Conservation (phyloP, 2,888 invertebrate genomes). For the Aspidiotus destructor region DNA sequence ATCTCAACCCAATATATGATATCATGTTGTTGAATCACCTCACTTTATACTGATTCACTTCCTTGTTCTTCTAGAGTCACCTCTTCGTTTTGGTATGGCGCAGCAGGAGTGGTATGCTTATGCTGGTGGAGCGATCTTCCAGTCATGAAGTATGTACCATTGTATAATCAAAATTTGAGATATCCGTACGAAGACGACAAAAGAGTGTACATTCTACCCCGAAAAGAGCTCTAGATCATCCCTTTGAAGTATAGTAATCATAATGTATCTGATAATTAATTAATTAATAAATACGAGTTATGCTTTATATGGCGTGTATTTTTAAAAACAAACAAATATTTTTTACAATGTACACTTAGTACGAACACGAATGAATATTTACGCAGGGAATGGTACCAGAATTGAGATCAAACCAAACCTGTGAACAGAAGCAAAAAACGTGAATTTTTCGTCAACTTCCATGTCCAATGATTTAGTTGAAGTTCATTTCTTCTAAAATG, state of each 20-base stretch:
- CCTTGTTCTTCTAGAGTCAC: neutral
- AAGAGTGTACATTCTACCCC: neutral
- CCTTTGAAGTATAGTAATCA: neutral
- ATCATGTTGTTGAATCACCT: too few relatives aligned
- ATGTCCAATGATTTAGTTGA: too few relatives aligned
- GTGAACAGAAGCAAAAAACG: neutral
- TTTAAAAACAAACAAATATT: neutral
- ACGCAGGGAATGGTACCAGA: too few relatives aligned
- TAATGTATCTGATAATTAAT: conserved; percentile 1
- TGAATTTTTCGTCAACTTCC: neutral
- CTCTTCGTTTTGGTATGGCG: neutral
- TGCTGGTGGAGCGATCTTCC: neutral
- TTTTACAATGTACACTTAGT: neutral
- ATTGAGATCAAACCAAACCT: neutral
- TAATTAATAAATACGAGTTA: neutral
- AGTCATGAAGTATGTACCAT: neutral
- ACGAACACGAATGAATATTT: too few relatives aligned
- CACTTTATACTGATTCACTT: too few relatives aligned
- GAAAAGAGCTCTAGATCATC: neutral
- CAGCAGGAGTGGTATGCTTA: neutral
- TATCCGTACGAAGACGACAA: conserved; percentile 12
- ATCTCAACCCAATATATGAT: too few relatives aligned
- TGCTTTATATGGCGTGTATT: neutral
- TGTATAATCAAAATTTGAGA: neutral
- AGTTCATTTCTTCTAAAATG: neutral